Conservation (phyloP, 2,113 vertebrate species). For the Urocolius indicus region DNA sequence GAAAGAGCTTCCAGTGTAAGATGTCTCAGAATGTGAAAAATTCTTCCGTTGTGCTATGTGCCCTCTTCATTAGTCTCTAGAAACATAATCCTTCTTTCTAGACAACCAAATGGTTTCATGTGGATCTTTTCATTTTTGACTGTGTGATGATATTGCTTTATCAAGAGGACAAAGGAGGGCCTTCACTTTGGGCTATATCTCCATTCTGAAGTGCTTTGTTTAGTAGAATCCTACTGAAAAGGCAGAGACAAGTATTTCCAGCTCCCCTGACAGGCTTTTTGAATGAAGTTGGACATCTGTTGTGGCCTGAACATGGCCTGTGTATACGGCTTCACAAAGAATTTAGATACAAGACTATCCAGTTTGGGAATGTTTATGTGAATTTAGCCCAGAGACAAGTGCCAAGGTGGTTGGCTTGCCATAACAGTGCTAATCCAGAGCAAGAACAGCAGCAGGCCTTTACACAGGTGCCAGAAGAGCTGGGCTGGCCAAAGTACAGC, state of each 20-base stretch:
- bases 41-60: not conserved
- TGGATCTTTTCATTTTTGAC: not conserved
- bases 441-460: not conserved
- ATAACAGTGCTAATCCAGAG: not conserved
- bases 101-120: not conserved
- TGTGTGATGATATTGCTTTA: not conserved
- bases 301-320: not conserved
- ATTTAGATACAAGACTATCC: not conserved
- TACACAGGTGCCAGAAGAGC: not conserved
- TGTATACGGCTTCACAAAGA: not conserved
- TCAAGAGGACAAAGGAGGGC: not conserved
- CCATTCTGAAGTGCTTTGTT: not conserved
- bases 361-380: not conserved
- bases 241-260: not conserved
- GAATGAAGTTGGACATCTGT: not conserved
- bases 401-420: not conserved
- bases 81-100: not conserved
- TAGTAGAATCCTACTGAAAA: not conserved
- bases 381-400: not conserved
- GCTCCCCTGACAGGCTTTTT: not conserved
- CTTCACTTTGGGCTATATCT: accelerated
- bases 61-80: not conserved
- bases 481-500: not conserved
- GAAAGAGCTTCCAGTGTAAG: not conserved
- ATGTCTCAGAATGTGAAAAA: not conserved